Conservation (phyloP, 1,140 invertebrate species). For the Reticulitermes speratus region DNA sequence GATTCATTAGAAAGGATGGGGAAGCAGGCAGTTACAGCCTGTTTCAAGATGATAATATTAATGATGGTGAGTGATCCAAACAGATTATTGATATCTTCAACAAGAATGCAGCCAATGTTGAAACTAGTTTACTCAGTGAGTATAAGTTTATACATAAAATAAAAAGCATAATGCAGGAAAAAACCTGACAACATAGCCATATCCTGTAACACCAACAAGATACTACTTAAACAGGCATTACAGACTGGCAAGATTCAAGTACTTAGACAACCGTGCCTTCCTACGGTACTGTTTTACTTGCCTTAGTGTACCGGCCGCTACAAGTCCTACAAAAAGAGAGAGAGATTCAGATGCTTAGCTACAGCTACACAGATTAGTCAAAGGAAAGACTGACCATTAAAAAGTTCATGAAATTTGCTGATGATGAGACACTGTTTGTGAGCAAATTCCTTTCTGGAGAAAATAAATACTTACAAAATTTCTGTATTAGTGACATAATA, state of each 20-base stretch:
- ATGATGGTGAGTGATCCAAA: too few relatives aligned
- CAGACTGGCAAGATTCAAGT: conserved; percentile 26
- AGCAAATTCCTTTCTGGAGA: too few relatives aligned
- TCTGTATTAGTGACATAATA: too few relatives aligned
- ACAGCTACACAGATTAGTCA: neutral
- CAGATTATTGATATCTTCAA: too few relatives aligned
- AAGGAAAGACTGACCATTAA: neutral
- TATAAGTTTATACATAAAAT: neutral
- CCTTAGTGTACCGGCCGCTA: conserved; percentile 50
- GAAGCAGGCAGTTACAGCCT: too few relatives aligned
- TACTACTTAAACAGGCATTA: neutral
- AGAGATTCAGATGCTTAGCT: conserved; percentile 14
- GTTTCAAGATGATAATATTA: too few relatives aligned
- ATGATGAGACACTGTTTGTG: too few relatives aligned
- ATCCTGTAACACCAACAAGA: neutral
- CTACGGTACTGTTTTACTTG: conserved; percentile 45
- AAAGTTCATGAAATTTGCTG: too few relatives aligned
- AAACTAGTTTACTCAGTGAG: neutral
- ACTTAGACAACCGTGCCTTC: conserved; percentile 23
- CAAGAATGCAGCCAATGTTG: too few relatives aligned
- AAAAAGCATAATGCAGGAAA: neutral
- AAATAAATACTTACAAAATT: too few relatives aligned
- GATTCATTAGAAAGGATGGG: too few relatives aligned
- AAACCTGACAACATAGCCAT: neutral
- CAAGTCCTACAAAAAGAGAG: conserved; percentile 54